Base-by-base conservation (phyloP, 2,113 vertebrate genomes). In the Phyllostomus hastatus region DNA sequence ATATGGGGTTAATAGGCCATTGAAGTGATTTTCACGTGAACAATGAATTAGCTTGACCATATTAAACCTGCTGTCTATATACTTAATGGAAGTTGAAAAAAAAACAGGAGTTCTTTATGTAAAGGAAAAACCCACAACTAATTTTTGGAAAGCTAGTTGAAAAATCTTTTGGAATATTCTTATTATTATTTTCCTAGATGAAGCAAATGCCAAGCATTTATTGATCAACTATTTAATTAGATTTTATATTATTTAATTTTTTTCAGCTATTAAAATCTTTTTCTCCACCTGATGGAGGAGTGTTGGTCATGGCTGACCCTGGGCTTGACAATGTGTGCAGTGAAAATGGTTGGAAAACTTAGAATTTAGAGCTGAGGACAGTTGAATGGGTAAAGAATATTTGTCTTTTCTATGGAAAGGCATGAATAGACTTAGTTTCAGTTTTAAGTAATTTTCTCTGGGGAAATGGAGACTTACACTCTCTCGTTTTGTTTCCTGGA, bases 401-500 rank as follows among this genome's bases (percentile, higher is more conserved):
- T 95, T 92, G 72, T 43, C 90, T 79, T 95, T 96, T 88, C 91
- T 96, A 38, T 97, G 95, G 95, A 91, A 98, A 98, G 90, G 83
- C 96, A 91, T 96, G 95, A 95, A 93, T 95, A 97, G 95, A 86
- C 69, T 89, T 95, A 84, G 93, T 97, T 97, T 64, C 69, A 86
- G 82, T 95, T 96, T 95, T 93, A 94, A 87, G 46, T 83, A 86
- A 93, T 73, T 96, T 90, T 91, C 80, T 81, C 15, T 66, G 64
- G 93, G 89, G 94, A 96, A 97, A 96, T 96, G 91, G 81, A 97
- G 97, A 91, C 95, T 94, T 95, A 88, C 96, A 72, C 88, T 95
- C 64, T 57, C 72, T 94, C 94, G 31, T 97, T 97, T 97, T 61
- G 82, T 96, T 97, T 98, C 83, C 86, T 89, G 78, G 35, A 96